phyloP scores from a whole-genome alignment of 92 coral and sea anemone genomes.

The Blastomussa wellsi region DNA sequence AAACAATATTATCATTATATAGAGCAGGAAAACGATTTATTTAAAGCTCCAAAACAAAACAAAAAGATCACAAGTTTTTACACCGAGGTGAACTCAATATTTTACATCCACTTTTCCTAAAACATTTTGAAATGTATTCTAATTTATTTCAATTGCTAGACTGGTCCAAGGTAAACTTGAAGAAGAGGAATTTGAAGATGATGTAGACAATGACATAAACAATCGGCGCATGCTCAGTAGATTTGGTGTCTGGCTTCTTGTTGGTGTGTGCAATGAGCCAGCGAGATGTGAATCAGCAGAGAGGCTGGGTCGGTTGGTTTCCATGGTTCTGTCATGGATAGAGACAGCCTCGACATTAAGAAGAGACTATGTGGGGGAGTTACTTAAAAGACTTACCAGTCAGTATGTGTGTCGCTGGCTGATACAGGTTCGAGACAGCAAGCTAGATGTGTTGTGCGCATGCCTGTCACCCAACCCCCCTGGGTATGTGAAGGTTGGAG shows the following conservation, averaged over 20 bases:
- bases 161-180: slow-evolving; percentile 65
- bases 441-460: slow-evolving; percentile 83
- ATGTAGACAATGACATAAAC: slow-evolving; percentile 91
- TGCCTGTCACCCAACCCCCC: slow-evolving; percentile 94
- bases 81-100: too few species aligned
- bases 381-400: slow-evolving; percentile 83
- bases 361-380: slow-evolving; percentile 84
- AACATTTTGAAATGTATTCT: not conserved
- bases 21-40: too few species aligned
- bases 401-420: slow-evolving; percentile 96
- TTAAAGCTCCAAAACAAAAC: too few species aligned
- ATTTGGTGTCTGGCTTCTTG: slow-evolving; percentile 94
- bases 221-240: slow-evolving; percentile 94
- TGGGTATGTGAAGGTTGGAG: slow-evolving; percentile 83
- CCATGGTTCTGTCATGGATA: slow-evolving; percentile 96
- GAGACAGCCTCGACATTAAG: slow-evolving; percentile 84
- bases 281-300: slow-evolving; percentile 80
- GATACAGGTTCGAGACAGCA: slow-evolving; percentile 76
- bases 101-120: not conserved
- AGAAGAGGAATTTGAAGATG: slow-evolving; percentile 72
- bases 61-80: too few species aligned
- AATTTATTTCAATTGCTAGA: too few species aligned
- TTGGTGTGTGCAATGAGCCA: slow-evolving; percentile 85
- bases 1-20: too few species aligned
- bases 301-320: slow-evolving; percentile 88